Percentiles rank a stretch among this genome's conserved stretches.
These are phyloP conservation scores for Poeciliopsis infans DNA, from an alignment of 2,797 vertebrate species.

Conservation along the genomic window DNA sequence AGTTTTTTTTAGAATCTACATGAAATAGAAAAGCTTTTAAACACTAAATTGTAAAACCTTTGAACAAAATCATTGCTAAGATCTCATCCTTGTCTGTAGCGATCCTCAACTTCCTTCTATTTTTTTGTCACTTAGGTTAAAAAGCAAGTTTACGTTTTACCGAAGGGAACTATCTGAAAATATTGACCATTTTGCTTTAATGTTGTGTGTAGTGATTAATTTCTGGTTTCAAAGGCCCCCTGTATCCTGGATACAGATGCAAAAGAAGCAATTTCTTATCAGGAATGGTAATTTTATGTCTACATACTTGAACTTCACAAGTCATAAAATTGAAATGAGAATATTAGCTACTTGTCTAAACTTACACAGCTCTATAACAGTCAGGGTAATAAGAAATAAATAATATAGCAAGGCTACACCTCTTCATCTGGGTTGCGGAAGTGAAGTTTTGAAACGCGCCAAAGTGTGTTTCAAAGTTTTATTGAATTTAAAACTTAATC, in stretches of 20 bases:
- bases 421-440: background rate
- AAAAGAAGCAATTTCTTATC: background rate
- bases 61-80: background rate
- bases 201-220: background rate
- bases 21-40: background rate
- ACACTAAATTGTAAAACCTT: background rate
- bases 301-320: background rate
- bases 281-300: background rate
- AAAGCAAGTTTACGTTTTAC: background rate
- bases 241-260: background rate
- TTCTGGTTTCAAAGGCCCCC: background rate
- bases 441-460: background rate
- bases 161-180: background rate
- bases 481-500: background rate
- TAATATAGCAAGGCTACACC: background rate
- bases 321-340: background rate
- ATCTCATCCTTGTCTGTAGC: background rate
- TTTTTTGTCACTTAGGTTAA: background rate
- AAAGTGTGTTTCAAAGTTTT: background rate
- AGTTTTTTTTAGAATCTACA: background rate
- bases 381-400: background rate
- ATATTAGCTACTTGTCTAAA: background rate
- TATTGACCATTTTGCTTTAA: background rate
- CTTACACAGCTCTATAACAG: background rate
- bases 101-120: background rate